phyloP scores from a whole-genome alignment of 2,797 vertebrate species.

The Gymnothorax javanicus region DNA sequence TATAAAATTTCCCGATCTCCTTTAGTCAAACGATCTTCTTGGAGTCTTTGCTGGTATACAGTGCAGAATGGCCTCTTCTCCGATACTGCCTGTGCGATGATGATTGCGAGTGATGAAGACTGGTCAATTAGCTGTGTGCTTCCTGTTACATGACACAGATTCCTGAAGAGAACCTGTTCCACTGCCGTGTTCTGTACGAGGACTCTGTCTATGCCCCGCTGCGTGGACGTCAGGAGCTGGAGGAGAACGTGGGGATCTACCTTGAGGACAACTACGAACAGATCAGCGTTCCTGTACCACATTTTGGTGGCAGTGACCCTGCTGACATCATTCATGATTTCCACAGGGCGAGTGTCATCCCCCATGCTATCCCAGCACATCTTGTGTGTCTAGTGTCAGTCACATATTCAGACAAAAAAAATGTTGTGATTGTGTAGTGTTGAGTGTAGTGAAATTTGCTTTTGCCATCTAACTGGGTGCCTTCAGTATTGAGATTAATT shows the following conservation, averaged over 20 bases:
- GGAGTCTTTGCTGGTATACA: neutral
- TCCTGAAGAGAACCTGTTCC: constrained; percentile 84
- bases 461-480: neutral
- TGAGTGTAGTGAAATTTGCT: neutral
- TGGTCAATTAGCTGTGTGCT: neutral
- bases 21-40: neutral
- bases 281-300: constrained; percentile 86
- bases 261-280: constrained; percentile 89
- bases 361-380: neutral
- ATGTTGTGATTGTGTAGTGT: neutral
- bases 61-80: neutral
- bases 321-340: constrained; percentile 90
- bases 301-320: constrained; percentile 87
- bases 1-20: neutral
- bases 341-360: constrained; percentile 67
- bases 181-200: constrained; percentile 85
- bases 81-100: neutral
- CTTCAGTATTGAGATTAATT: neutral
- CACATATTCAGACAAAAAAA: too few relatives aligned
- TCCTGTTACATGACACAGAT: constrained; percentile 60
- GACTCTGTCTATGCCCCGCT: constrained; percentile 79
- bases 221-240: constrained; percentile 81
- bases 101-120: neutral
- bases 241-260: constrained; percentile 90
- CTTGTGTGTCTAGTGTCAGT: too few relatives aligned